Percentiles rank a stretch among this genome's conserved stretches.
Evolutionary conservation across 2,797 vertebrate genomes (phyloP).

Genomic region (Rhinogobio ventralis): DNA sequence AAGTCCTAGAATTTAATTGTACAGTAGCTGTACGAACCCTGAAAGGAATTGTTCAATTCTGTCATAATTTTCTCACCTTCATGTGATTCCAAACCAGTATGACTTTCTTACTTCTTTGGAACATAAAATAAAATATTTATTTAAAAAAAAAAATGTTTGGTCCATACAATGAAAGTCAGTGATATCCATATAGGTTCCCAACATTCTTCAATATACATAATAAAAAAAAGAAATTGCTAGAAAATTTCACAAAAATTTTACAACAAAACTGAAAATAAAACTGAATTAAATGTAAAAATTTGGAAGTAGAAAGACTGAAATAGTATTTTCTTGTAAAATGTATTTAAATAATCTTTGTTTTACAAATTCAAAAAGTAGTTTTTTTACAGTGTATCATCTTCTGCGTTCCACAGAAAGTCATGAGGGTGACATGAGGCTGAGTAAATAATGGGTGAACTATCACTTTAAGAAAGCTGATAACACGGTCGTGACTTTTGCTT

Average conservation of each 20-base stretch:
- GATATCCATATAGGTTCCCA: neutral
- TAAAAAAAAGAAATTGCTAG: no score
- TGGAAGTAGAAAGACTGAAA: no score
- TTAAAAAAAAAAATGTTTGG: neutral
- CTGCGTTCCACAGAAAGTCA: no score
- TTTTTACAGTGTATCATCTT: no score
- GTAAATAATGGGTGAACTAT: neutral
- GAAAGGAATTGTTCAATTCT: neutral
- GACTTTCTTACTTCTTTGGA: neutral
- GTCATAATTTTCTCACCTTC: neutral
- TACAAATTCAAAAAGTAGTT: no score
- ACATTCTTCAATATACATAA: neutral
- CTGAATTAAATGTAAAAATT: no score
- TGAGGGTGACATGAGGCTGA: neutral
- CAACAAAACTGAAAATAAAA: no score
- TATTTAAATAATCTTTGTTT: no score
- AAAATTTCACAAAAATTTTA: no score
- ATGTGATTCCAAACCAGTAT: neutral
- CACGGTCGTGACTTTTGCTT: neutral
- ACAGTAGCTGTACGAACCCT: no score
- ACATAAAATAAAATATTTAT: neutral
- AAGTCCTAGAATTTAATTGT: no score
- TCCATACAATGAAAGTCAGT: neutral
- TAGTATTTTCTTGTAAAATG: no score
- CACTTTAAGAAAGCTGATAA: conserved; percentile 16